Base-by-base conservation (phyloP, 2,797 vertebrate species). In the Sternotherus odoratus region DNA sequence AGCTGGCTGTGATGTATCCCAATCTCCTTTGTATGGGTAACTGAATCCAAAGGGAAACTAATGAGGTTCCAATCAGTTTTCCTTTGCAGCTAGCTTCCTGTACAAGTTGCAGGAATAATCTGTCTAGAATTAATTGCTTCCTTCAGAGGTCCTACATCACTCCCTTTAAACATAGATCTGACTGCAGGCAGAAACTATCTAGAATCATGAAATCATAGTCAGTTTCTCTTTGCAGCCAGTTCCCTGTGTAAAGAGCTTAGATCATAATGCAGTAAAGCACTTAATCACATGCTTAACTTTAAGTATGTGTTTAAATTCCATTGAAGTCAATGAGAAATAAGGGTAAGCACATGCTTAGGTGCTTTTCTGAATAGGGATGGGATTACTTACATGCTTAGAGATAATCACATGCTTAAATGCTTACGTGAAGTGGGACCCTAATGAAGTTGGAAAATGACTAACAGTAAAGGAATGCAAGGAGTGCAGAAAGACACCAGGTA, bases 261-360 rank as follows among this genome's bases (percentile, higher is more conserved):
- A 84, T 86, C 92, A 88, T 54, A 93, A 85, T 84, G 92, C 92
- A 93, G 93, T 81, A 93, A 95, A 96, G 85, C 48, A 57, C 88
- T 95, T 96, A 95, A 96, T 92, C 95, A 90, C 85, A 88, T 95
- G 82, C 93, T 96, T 96, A 95, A 95, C 75, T 93, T 95, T 86
- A 96, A 95, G 94, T 94, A 86, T 86, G 93, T 91, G 87, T 89
- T 96, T 97, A 94, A 96, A 90, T 89, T 95, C 93, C 92, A 26
- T 46, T 79, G 88, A 89, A 94, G 33, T n/a, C 12, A 63, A 63
- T 63, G 16, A 16, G 16, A n/a, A 93, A 86, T 95, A 95, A 94
- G 95, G 93, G 72, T 87, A 93, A 96, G 94, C 82, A 92, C 82
- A 92, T 91, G 94, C 95, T 57, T 92, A 15, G 77, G 89, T 90